These are phyloP conservation scores for Hypothenemus hampei DNA, from an alignment of 1,140 invertebrate species.

Conservation along the genomic window DNA sequence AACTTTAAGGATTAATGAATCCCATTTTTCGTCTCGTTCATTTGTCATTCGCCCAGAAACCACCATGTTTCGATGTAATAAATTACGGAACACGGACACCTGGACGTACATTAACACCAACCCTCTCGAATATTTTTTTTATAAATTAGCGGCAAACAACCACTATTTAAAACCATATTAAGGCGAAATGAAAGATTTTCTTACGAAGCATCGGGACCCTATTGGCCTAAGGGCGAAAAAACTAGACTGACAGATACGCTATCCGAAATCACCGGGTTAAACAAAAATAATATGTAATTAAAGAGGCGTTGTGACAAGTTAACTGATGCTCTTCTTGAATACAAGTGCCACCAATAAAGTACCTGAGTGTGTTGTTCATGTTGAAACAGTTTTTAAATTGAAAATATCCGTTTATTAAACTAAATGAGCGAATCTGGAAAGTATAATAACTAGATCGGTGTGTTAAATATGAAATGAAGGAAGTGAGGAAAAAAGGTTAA, in stretches of 20 bases:
- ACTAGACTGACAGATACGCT: conserved; percentile 17
- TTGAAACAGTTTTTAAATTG: too few relatives aligned
- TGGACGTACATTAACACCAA: conserved; percentile 24
- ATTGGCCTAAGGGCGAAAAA: conserved; percentile 8
- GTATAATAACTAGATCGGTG: too few relatives aligned
- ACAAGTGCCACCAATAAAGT: conserved; percentile 22
- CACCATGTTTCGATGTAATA: conserved; percentile 17
- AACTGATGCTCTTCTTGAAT: conserved; percentile 7
- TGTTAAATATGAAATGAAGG: too few relatives aligned
- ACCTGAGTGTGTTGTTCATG: too few relatives aligned
- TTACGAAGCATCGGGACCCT: not conserved
- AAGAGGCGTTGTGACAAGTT: conserved; percentile 16
- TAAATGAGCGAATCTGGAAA: too few relatives aligned
- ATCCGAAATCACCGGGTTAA: conserved; percentile 13
- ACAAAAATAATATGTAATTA: conserved; percentile 17
- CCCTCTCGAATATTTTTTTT: conserved; percentile 15
- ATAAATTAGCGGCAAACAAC: conserved; percentile 20
- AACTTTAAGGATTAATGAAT: too few relatives aligned
- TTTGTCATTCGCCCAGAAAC: conserved; percentile 21
- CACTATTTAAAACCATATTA: conserved; percentile 26
- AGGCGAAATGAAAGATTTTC: conserved; percentile 13
- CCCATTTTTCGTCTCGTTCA: too few relatives aligned
- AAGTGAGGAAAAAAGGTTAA: too few relatives aligned
- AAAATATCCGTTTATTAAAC: too few relatives aligned
- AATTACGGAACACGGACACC: conserved; percentile 17